Percentiles rank a stretch among this genome's conserved stretches.
phyloP scores from a whole-genome alignment of 53 echinoderm and acorn worm genomes.

The Henricia sp. region DNA sequence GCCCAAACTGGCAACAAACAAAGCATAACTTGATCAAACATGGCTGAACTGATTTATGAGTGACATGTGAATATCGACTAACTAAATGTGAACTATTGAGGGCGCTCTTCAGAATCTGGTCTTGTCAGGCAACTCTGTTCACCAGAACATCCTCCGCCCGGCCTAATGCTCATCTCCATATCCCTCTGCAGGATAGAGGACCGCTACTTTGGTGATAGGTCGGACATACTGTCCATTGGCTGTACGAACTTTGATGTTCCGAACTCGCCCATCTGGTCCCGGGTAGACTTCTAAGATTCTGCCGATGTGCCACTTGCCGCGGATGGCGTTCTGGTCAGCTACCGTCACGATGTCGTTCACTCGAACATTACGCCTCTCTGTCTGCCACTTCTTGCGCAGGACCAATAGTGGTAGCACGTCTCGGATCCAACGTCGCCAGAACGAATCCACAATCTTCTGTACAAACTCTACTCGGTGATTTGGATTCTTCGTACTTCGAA shows the following conservation, averaged over 20 bases:
- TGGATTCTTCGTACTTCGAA: conserved; percentile 55
- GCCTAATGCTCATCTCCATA: conserved; percentile 29
- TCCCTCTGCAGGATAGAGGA: conserved; percentile 59
- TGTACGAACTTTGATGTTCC: conserved; percentile 1
- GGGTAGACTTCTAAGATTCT: conserved; percentile 16
- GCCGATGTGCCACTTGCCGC: conserved; percentile 70
- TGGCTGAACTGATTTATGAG: too few species aligned
- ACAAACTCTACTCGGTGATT: conserved; percentile 75
- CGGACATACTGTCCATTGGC: background rate
- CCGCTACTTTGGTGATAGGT: conserved; percentile 60
- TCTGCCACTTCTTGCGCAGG: conserved; percentile 64
- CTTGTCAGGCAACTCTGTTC: too few species aligned
- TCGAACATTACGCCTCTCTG: conserved; percentile 60
- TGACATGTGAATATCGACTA: too few species aligned
- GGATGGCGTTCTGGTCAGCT: conserved; percentile 51
- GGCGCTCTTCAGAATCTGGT: too few species aligned
- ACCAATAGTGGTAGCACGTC: conserved; percentile 65
- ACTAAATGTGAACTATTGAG: too few species aligned
- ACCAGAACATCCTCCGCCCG: background rate
- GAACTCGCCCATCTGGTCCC: background rate
- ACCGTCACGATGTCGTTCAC: conserved; percentile 69
- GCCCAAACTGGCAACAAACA: too few species aligned
- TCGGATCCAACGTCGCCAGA: conserved; percentile 62
- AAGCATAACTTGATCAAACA: too few species aligned
- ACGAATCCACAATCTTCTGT: conserved; percentile 68